phyloP scores from a whole-genome alignment of 2,113 vertebrate genomes.

The Chaenogobius annularis region DNA sequence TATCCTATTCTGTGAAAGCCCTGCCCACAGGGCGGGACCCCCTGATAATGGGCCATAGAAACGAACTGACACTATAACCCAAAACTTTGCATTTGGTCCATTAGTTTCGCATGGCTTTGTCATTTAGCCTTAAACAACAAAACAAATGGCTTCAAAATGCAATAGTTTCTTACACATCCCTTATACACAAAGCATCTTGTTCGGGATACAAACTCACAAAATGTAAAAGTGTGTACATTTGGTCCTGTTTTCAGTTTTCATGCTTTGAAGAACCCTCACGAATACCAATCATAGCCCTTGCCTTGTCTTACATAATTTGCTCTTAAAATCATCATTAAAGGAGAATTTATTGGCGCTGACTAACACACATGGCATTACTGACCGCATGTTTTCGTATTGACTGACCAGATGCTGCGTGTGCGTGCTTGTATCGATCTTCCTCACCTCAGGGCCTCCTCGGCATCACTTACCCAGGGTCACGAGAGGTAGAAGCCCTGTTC shows the following conservation, averaged over 20 bases:
- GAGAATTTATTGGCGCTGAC: background rate
- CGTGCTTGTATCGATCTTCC: conserved; percentile 16
- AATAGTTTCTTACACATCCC: too few relatives aligned
- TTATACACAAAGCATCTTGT: background rate
- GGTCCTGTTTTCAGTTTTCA: background rate
- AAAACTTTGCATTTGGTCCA: too few relatives aligned
- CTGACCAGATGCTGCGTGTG: background rate
- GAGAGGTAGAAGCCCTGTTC: conserved; percentile 25
- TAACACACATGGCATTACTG: background rate
- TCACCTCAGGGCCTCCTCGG: conserved; percentile 30
- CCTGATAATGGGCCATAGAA: too few relatives aligned
- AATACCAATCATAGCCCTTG: background rate
- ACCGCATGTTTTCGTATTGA: conserved; percentile 11
- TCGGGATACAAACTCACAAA: background rate
- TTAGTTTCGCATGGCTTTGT: too few relatives aligned
- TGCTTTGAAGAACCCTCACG: background rate
- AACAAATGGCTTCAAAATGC: too few relatives aligned
- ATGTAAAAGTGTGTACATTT: background rate
- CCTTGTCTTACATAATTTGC: background rate
- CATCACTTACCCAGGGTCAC: conserved; percentile 44
- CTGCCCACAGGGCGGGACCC: too few relatives aligned
- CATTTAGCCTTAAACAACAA: too few relatives aligned
- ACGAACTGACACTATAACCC: too few relatives aligned
- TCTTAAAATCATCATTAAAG: background rate
- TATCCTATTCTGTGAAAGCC: too few relatives aligned